phyloP scores from a whole-genome alignment of 2,113 vertebrate species.

The Laticauda colubrina region DNA sequence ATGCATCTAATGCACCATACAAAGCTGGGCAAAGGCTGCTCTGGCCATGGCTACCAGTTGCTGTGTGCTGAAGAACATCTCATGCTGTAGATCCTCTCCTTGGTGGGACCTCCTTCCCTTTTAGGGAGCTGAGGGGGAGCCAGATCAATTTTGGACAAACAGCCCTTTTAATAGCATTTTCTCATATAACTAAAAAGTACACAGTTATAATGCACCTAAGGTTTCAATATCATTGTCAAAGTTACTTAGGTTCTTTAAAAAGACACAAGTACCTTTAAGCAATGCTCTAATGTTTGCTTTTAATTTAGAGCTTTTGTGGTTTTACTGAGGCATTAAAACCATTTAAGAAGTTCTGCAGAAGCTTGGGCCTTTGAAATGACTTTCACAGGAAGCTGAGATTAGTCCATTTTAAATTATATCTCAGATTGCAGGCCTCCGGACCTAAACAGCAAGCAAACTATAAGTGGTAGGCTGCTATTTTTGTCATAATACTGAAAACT shows the following conservation, averaged over 20 bases:
- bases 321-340: conserved; percentile 28
- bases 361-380: not conserved
- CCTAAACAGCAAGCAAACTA: conserved; percentile 1
- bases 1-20: not conserved
- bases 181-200: conserved; percentile 2
- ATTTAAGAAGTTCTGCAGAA: conserved; percentile 15
- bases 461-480: not conserved
- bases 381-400: not conserved
- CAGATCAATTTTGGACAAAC: not conserved
- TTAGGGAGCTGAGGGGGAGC: not conserved
- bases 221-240: conserved; percentile 20
- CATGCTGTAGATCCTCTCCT: not conserved
- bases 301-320: not conserved
- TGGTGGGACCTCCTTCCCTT: not conserved
- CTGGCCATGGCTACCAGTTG: not conserved
- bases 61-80: not conserved
- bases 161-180: not conserved
- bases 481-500: not conserved
- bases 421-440: not conserved
- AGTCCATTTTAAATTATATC: conserved; percentile 18
- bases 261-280: not conserved
- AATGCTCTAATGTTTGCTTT: conserved; percentile 7
- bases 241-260: conserved; percentile 8
- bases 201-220: not conserved
- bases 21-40: not conserved